Evolutionary conservation across 1,140 invertebrate genomes (phyloP).

Genomic region (Zeugodacus cucurbitae): DNA sequence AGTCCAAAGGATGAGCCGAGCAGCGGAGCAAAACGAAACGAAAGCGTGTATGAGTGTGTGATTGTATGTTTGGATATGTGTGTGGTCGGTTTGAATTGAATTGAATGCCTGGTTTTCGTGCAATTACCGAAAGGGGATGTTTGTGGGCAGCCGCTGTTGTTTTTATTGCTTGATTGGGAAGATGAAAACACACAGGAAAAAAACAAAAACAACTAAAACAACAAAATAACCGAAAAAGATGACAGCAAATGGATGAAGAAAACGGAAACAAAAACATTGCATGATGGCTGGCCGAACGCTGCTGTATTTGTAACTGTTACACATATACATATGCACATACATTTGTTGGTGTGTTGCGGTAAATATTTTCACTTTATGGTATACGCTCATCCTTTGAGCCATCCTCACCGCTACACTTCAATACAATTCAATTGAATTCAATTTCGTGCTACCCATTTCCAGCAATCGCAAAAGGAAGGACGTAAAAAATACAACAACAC

Average conservation of each 20-base stretch:
- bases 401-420: background rate
- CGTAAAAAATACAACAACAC: background rate
- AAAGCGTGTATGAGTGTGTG: background rate
- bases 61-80: background rate
- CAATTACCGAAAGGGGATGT: conserved; percentile 36
- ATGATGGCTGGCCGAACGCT: conserved; percentile 8
- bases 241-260: conserved; percentile 32
- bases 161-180: conserved; percentile 39
- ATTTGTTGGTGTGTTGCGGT: background rate
- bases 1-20: background rate
- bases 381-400: background rate
- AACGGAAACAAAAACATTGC: conserved; percentile 32
- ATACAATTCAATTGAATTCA: conserved; percentile 26
- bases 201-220: background rate
- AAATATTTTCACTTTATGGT: conserved; percentile 20
- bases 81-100: conserved; percentile 25
- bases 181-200: background rate
- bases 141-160: conserved; percentile 26
- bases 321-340: background rate
- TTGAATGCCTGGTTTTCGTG: conserved; percentile 25
- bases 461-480: background rate
- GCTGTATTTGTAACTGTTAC: conserved; percentile 10
- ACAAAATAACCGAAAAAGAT: conserved; percentile 11
- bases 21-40: background rate
- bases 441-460: background rate